Evolutionary conservation across 2,888 invertebrate genomes (phyloP), one percentile per base, ranked within the genome.

Genomic region (Orchesella flavescens): DNA sequence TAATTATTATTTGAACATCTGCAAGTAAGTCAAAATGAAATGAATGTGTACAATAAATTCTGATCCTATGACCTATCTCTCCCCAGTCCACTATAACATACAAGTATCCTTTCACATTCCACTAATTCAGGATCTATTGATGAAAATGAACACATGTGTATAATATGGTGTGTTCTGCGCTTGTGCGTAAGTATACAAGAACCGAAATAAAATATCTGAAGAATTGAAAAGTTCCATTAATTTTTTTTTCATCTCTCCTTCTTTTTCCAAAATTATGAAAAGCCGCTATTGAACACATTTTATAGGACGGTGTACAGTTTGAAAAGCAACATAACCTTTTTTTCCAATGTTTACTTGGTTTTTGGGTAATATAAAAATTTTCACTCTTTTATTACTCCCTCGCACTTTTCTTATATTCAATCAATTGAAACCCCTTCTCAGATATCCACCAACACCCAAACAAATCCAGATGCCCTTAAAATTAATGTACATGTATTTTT

Each of bases 331-430:
- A 77, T 23, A 53, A 3, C 46, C 59, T 66, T 68, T 69, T 69
- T 43, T 15, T n/a, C n/a, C 65, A n/a, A 43, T 72, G 65, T 72
- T 72, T 65, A 72, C 69, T 78, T 63, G 78, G 61, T 78, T 68
- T 24, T 24, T 15, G 5, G 43, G 65, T 1, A 79, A 53, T 55
- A 55, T 44, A 72, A 63, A 72, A 55, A 34, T 79, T 71, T 79
- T 72, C 65, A 72, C 65, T 79, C 79, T 65, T 72, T 65, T 72
- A 79, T 79, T 79, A 79, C 79, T 68, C 79, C 79, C 79, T 79
- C 79, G 72, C 79, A 79, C 72, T 72, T 79, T 78, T 55, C 53
- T 44, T 72, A 65, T 72, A 65, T 72, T 79, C 63, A 79, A 79
- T 72, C 72, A 71, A 72, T 72, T 79, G 65, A 72, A 34, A 63